Evolutionary conservation across 2,113 vertebrate genomes (phyloP).

Genomic region (Alethe castanea): DNA sequence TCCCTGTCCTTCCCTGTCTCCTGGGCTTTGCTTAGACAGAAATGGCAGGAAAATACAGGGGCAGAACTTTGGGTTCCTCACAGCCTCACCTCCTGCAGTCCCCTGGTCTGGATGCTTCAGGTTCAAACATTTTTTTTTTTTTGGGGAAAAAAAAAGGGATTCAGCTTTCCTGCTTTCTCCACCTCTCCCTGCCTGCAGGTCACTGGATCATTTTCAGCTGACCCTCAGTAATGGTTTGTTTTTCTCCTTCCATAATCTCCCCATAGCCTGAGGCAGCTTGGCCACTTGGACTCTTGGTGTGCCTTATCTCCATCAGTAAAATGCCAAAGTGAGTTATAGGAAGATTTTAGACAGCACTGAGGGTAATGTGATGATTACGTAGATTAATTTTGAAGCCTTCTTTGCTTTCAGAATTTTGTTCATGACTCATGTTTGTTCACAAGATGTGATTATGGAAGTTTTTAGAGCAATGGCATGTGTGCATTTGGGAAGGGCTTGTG

Average conservation of each 20-base stretch:
- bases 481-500: background rate
- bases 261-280: background rate
- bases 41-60: background rate
- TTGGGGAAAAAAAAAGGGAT: rapidly evolving
- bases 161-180: background rate
- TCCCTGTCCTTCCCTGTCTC: rapidly evolving
- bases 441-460: background rate
- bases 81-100: background rate
- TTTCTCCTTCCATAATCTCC: background rate
- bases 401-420: background rate
- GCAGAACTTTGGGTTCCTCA: background rate
- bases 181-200: background rate
- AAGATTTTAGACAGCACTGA: background rate
- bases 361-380: background rate
- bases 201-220: background rate
- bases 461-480: background rate
- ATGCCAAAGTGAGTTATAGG: background rate
- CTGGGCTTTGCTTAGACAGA: background rate
- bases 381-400: background rate
- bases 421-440: slow-evolving; percentile 13
- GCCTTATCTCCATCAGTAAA: background rate
- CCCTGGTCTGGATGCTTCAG: background rate
- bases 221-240: background rate
- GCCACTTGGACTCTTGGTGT: background rate
- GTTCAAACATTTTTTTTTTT: background rate